Percentiles rank a stretch among this genome's conserved stretches.
Conservation (phyloP, 2,797 vertebrate genomes). For the Cottoperca gobio region DNA sequence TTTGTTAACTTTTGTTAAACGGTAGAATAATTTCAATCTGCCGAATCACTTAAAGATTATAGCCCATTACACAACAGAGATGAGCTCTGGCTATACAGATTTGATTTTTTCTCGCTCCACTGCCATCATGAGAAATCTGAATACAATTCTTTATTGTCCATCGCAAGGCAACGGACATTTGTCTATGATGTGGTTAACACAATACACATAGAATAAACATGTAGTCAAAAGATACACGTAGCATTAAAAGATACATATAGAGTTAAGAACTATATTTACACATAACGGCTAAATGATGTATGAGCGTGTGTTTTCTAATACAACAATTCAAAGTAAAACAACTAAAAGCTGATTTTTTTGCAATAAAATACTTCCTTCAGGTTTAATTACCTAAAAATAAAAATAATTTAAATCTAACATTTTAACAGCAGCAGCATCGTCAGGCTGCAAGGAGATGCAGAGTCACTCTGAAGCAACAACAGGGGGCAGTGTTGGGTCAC, state of each 20-base stretch:
- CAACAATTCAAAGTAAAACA: not conserved
- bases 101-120: not conserved
- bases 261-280: not conserved
- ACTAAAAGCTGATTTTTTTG: not conserved
- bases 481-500: conserved; percentile 88
- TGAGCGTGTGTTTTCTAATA: not conserved
- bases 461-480: conserved; percentile 55
- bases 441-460: conserved; percentile 8
- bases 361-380: not conserved
- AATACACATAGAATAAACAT: not conserved
- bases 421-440: conserved; percentile 9
- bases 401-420: not conserved
- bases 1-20: not conserved
- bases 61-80: not conserved
- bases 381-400: not conserved
- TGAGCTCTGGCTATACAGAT: conserved; percentile 3
- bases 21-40: conserved; percentile 4
- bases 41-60: not conserved
- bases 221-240: not conserved
- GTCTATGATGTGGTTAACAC: not conserved
- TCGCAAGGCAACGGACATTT: not conserved
- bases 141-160: not conserved
- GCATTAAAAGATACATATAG: not conserved
- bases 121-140: conserved; percentile 3
- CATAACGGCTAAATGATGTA: not conserved